Base-by-base conservation (phyloP, 2,888 invertebrate species). In the Ramazzottius varieornatus region DNA sequence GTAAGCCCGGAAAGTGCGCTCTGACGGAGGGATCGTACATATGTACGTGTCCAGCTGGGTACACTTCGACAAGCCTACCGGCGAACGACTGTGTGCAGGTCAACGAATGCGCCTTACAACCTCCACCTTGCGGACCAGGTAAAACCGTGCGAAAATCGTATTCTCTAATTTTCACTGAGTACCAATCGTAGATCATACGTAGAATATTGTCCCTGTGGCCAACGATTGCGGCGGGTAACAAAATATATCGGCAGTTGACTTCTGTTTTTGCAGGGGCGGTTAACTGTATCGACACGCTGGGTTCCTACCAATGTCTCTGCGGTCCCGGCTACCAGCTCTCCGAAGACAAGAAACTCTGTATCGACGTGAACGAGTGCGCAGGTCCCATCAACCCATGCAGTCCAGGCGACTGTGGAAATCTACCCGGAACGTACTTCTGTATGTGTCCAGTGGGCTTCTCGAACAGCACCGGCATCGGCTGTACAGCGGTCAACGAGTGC, bases 261-360 rank as follows among this genome's bases (percentile, higher is more conserved):
- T n/a, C n/a, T n/a, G n/a, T n/a, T n/a, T n/a, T n/a, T n/a, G n/a
- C n/a, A n/a, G n/a, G n/a, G n/a, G 54, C 54, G 4, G 13, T 54
- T 8, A 54, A 54, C 8, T 54, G 54, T 29, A 54, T 54, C 29
- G 54, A 54, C 54, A 54, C 54, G 16, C 54, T 54, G n/a, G 54
- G 54, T 24, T 54, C 54, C n/a, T 54, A 54, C 29, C 54, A 54
- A 24, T 54, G 54, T 29, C 20, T 54, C 54, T 54, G 54, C 54
- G 29, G 29, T 8, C 54, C 4, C 16, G 54, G 54, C 8, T 54
- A 54, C 29, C 4, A 54, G 29, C 54, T 54, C 29, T 54, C 54
- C n/a, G 54, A 54, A 24, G 29, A 54, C 24, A 13, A 29, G 29
- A 54, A 54, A 24, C 13, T 54, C 4, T 54, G 54, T 29, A 24